Percentiles rank a stretch among this genome's conserved stretches.
Conservation (phyloP, 2,113 vertebrate species). For the Porphyrio hochstetteri region DNA sequence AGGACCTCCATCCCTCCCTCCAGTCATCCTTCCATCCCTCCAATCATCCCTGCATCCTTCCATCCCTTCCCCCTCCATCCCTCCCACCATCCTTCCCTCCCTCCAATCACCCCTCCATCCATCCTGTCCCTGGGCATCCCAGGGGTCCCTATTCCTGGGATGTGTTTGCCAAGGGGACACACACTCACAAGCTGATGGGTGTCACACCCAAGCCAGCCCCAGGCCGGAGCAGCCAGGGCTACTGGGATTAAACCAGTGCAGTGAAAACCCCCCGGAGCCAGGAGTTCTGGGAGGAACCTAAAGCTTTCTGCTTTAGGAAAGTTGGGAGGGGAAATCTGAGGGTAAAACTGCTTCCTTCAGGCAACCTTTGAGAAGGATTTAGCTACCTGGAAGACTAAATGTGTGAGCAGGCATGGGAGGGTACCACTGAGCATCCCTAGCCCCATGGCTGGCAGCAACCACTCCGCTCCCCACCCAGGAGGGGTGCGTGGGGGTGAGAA, state of each 20-base stretch:
- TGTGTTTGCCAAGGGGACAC: no score
- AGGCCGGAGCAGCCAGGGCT: background rate
- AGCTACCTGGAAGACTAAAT: background rate
- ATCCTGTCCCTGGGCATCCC: no score
- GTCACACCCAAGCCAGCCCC: background rate
- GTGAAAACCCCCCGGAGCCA: background rate
- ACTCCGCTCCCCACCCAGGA: background rate
- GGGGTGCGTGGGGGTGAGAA: accelerated
- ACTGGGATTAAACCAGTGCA: background rate
- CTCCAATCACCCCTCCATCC: background rate
- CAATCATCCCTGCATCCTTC: background rate
- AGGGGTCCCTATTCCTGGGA: no score
- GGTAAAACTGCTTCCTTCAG: background rate
- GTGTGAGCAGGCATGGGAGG: accelerated
- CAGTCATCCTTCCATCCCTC: background rate
- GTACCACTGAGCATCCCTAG: background rate
- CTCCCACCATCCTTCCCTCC: no score
- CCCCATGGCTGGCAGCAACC: background rate
- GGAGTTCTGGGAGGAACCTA: background rate
- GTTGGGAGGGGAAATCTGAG: background rate
- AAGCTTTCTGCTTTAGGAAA: background rate
- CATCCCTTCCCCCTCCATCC: no score
- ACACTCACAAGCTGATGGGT: no score
- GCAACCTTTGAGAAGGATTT: background rate
- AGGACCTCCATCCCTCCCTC: background rate